Evolutionary conservation across 2,888 invertebrate species (phyloP), one percentile per base, ranked within the genome.

Genomic region (Monochamus alternatus): DNA sequence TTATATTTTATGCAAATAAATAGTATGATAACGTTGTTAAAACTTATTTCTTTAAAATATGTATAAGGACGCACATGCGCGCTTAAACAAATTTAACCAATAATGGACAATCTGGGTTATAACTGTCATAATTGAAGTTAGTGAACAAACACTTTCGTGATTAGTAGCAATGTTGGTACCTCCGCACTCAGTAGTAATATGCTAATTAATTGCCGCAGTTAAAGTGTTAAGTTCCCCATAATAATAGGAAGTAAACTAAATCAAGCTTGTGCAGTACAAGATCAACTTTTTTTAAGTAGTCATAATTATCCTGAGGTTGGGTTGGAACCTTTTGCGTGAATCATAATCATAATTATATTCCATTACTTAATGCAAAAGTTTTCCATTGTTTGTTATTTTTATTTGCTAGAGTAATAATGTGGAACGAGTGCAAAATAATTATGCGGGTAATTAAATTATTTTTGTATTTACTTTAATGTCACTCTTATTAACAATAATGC

Each of bases 341-440:
- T 38, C 38, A 38, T 38, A 38, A 38, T 38, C 38, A 38, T 38
- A 38, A 38, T 67, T 68, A 43, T 43, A 43, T 32, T 12, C 55
- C 30, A 59, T 43, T 59, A 58, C 32, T 52, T 66, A 51, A 38
- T 14, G 32, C 52, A 43, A 68, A 67, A 68, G 38, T 55, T 58
- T 68, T 68, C 68, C 68, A 68, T 68, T 68, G 68, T 68, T 58
- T 59, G 43, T 44, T 68, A 59, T 52, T 68, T 67, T 68, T 68
- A 68, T 68, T 59, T 68, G 59, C 43, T 43, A 43, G 10, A 38
- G 55, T 58, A 68, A 68, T 68, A 68, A 31, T 64, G 64, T 64
- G 47, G 14, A 68, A 55, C 58, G 38, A 68, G 59, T 68, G 58
- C 43, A 55, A 68, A 68, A 58, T 59, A 7, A 59, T 68, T 68